These are phyloP conservation scores for Arnoldichthys spilopterus DNA, from an alignment of 2,797 vertebrate species.

Conservation along the genomic window DNA sequence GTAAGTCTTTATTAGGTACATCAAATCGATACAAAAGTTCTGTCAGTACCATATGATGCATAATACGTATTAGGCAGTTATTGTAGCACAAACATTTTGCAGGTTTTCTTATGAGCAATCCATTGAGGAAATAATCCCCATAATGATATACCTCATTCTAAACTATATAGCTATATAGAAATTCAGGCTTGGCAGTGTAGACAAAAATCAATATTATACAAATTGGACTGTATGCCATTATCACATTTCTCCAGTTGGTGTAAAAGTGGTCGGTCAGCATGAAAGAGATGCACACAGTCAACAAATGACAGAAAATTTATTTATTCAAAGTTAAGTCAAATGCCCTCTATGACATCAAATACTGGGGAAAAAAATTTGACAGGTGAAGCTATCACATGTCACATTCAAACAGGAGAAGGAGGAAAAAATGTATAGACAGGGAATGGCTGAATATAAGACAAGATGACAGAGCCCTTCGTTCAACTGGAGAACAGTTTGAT, in stretches of 20 bases:
- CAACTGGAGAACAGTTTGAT: conserved; percentile 77
- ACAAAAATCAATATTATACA: background rate
- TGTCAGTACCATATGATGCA: background rate
- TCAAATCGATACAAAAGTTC: conserved; percentile 3
- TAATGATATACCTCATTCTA: background rate
- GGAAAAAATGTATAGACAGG: conserved; percentile 60
- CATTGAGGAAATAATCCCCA: background rate
- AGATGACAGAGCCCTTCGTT: conserved; percentile 82
- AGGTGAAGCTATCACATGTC: conserved; percentile 60
- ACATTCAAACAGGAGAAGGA: conserved; percentile 62
- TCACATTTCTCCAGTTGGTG: conserved; percentile 3
- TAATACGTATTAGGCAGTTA: background rate
- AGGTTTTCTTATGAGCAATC: background rate
- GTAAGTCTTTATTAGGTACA: background rate
- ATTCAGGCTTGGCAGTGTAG: background rate
- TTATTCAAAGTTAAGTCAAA: conserved; percentile 73
- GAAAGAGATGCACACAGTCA: conserved; percentile 51
- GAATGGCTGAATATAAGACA: conserved; percentile 65
- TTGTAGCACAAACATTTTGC: background rate
- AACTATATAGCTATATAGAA: background rate
- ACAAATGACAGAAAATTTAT: conserved; percentile 64
- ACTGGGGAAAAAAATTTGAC: conserved; percentile 62
- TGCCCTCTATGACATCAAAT: conserved; percentile 69
- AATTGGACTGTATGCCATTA: conserved; percentile 12
- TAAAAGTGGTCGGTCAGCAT: conserved; percentile 15